Percentiles rank a stretch among this genome's conserved stretches.
phyloP scores from a whole-genome alignment of 2,888 invertebrate genomes.

The Craniophora ligustri region DNA sequence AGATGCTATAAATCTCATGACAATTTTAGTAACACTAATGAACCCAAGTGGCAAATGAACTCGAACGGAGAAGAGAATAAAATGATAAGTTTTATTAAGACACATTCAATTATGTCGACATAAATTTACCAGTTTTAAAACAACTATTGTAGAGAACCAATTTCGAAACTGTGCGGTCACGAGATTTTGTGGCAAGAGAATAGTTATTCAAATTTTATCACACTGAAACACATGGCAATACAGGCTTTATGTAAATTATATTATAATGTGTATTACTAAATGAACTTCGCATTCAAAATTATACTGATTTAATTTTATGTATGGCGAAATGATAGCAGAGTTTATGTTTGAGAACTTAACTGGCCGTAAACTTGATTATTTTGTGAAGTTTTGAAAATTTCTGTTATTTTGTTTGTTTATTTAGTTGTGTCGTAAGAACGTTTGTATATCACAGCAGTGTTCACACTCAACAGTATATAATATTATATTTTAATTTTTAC shows the following conservation, averaged over 20 bases:
- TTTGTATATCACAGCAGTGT: not conserved
- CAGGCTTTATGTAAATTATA: constrained; percentile 53
- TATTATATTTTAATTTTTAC: constrained; percentile 32
- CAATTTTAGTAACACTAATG: not conserved
- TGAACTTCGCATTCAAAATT: constrained; percentile 40
- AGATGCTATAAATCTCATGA: not conserved
- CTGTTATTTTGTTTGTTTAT: constrained; percentile 8
- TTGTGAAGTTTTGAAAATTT: constrained; percentile 9
- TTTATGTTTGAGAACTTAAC: constrained; percentile 6
- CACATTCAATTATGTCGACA: not conserved
- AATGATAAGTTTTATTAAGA: not conserved
- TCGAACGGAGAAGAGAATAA: not conserved
- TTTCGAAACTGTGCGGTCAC: constrained; percentile 45
- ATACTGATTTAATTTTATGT: constrained; percentile 14
- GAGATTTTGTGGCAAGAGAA: constrained; percentile 42
- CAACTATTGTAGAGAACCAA: constrained; percentile 27
- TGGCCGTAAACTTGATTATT: constrained; percentile 20
- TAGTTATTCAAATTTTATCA: constrained; percentile 57
- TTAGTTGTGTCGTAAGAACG: not conserved
- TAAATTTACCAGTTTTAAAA: constrained; percentile 15
- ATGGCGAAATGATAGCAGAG: constrained; percentile 12
- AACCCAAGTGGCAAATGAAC: not conserved
- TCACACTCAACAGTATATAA: constrained; percentile 25
- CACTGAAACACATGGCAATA: constrained; percentile 40
- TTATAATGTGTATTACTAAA: constrained; percentile 55